Evolutionary conservation across 2,113 vertebrate species (phyloP).

Genomic region (Oreotrochilus melanogaster): DNA sequence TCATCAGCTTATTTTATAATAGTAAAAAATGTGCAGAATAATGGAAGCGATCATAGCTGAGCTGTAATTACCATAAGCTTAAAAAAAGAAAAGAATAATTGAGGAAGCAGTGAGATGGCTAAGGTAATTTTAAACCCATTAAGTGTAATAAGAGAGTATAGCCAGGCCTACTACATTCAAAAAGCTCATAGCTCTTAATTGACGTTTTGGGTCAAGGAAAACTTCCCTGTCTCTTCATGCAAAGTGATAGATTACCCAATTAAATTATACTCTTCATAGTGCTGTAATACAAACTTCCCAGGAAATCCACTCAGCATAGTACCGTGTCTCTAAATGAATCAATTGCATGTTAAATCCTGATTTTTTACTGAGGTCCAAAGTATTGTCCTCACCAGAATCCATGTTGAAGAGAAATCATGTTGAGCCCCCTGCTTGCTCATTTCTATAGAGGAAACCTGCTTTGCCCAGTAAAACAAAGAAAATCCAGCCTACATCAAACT

Average conservation of each 20-base stretch:
- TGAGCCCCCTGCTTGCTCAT: neutral
- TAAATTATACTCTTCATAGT: neutral
- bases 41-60: neutral
- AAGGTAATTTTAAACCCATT: constrained; percentile 39
- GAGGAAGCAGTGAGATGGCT: constrained; percentile 18
- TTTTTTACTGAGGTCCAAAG: neutral
- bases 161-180: neutral
- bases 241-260: neutral
- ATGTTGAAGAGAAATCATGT: neutral
- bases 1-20: neutral
- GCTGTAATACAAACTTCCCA: neutral
- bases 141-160: neutral
- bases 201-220: neutral
- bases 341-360: neutral
- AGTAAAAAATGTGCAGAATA: constrained; percentile 20
- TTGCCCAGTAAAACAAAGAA: neutral
- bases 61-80: neutral
- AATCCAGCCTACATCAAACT: neutral
- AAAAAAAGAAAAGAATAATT: constrained; percentile 1
- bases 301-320: neutral
- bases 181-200: neutral
- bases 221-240: neutral
- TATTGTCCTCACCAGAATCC: neutral
- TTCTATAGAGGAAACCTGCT: neutral
- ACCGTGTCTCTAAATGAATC: neutral